Evolutionary conservation across 2,797 vertebrate genomes (phyloP).

Genomic region (Hipposideros larvatus): DNA sequence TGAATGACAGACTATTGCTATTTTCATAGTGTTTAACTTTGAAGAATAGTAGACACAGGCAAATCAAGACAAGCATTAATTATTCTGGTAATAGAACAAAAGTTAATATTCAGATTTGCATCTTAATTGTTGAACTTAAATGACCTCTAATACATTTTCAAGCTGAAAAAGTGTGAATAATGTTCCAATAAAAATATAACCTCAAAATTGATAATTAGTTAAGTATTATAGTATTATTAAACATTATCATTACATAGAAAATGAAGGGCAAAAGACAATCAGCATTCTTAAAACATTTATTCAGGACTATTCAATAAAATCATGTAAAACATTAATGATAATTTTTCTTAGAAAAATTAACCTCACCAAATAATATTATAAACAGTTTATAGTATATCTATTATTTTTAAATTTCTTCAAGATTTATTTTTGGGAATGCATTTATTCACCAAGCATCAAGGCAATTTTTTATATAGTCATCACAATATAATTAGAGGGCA

Average conservation of each 20-base stretch:
- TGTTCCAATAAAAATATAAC: not conserved
- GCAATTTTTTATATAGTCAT: not conserved
- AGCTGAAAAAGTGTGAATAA: not conserved
- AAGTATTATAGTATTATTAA: not conserved
- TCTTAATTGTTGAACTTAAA: slow-evolving; percentile 16
- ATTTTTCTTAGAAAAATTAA: not conserved
- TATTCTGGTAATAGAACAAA: not conserved
- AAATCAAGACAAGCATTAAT: slow-evolving; percentile 2
- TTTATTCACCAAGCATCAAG: not conserved
- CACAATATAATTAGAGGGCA: not conserved
- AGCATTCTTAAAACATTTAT: not conserved
- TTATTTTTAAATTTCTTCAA: not conserved
- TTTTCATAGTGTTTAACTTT: slow-evolving; percentile 37
- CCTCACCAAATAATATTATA: not conserved
- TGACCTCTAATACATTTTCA: not conserved
- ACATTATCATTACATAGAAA: not conserved
- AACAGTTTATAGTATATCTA: not conserved
- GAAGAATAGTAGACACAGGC: slow-evolving; percentile 3
- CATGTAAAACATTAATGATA: not conserved
- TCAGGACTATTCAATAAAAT: not conserved
- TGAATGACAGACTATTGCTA: not conserved
- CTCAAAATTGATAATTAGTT: not conserved
- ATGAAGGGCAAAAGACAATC: not conserved
- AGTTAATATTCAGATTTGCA: slow-evolving; percentile 16
- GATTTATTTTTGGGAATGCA: not conserved